Base-by-base conservation (phyloP, 2,113 vertebrate genomes). In the Leucopsar rothschildi region DNA sequence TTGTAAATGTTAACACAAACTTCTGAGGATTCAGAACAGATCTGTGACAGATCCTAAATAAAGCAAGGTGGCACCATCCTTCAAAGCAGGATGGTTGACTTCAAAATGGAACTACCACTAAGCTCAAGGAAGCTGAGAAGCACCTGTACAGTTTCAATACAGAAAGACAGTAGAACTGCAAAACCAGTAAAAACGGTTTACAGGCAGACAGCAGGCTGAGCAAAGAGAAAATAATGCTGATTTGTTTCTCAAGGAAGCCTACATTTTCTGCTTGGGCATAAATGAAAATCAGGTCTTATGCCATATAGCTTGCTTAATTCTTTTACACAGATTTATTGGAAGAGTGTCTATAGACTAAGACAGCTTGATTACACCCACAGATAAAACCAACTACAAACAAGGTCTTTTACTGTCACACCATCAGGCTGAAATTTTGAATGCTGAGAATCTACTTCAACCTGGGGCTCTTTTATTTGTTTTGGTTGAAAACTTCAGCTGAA, bases 401-500 rank as follows among this genome's bases (percentile, higher is more conserved):
- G 57, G 86, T 83, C 55, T 90, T 92, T 77, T 55, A 88, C 66
- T 82, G 82, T 72, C 42, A 82, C 15, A 80, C 27, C 20, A 82
- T 45, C 79, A 86, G 44, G 56, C 42, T 92, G 88, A 86, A 81
- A 64, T 86, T 82, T 56, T 84, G 39, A 81, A 57, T 47, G 44
- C 60, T 44, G 10, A 82, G 56, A 81, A 61, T 52, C 20, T 84
- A 28, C 64, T 88, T 88, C 80, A 91, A 64, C n/a, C 31, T 84
- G 53, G 49, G 53, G 29, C 28, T 93, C 61, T 86, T 80, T 24
- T 68, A 71, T 92, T 95, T 93, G 42, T 77, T 94, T 96, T 86
- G 90, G 88, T 95, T 70, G 63, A 88, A 92, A 90, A 86, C 72
- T 88, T 81, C 68, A 75, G 39, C 44, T 93, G 76, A 92, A 42